Percentiles rank a stretch among this genome's conserved stretches.
These are phyloP conservation scores for Malacosoma neustria DNA, from an alignment of 2,888 invertebrate genomes.

Conservation along the genomic window DNA sequence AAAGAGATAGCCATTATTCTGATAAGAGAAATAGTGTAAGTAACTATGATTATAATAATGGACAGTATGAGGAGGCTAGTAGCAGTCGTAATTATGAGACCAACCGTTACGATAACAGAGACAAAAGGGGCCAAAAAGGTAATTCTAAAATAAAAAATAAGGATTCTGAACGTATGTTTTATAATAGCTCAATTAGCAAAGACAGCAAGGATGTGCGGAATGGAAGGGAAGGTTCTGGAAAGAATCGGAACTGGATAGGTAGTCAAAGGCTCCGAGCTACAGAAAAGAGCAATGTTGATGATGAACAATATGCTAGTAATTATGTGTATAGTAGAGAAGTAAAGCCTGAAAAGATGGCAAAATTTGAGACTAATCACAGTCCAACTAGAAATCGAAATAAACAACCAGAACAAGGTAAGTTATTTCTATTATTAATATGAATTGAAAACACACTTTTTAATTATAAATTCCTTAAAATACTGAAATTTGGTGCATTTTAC, in stretches of 20 bases:
- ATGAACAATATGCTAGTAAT: conserved; percentile 57
- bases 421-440: no score
- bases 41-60: conserved; percentile 17
- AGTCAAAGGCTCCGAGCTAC: conserved; percentile 40
- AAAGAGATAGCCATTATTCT: conserved; percentile 15
- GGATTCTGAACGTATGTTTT: conserved; percentile 53
- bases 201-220: conserved; percentile 47
- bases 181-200: conserved; percentile 52
- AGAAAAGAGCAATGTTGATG: conserved; percentile 44
- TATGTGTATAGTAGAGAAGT: conserved; percentile 44
- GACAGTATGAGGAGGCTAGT: conserved; percentile 15
- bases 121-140: conserved; percentile 42
- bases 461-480: no score
- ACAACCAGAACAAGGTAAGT: conserved; percentile 28
- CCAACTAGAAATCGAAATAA: conserved; percentile 36
- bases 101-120: conserved; percentile 14
- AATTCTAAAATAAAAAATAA: conserved; percentile 45
- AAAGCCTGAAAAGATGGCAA: conserved; percentile 21
- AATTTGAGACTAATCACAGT: conserved; percentile 32
- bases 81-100: conserved; percentile 14
- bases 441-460: no score
- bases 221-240: conserved; percentile 32
- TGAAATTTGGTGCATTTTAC: no score
- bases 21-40: conserved; percentile 16
- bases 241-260: conserved; percentile 43